These are phyloP conservation scores for Orthosia gracilis DNA, from an alignment of 2,888 invertebrate genomes.

Conservation along the genomic window DNA sequence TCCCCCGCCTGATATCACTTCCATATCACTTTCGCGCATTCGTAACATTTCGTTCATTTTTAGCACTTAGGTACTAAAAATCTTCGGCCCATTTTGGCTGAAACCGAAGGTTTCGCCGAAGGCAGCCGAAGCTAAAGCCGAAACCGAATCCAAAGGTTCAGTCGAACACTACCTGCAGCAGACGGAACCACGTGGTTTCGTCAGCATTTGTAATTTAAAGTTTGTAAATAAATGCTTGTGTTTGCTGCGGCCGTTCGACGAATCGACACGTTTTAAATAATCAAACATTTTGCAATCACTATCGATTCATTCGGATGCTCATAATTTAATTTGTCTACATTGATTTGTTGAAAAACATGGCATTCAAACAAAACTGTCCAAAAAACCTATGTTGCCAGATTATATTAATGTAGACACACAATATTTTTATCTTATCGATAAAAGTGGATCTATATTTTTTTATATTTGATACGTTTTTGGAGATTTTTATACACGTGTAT, in stretches of 20 bases:
- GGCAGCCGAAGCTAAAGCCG: too few relatives aligned
- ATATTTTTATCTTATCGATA: neutral
- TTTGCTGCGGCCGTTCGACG: slow-evolving; percentile 11
- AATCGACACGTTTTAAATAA: slow-evolving; percentile 44
- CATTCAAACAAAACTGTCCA: neutral
- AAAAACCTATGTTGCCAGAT: neutral
- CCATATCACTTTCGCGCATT: too few relatives aligned
- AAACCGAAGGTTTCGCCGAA: too few relatives aligned
- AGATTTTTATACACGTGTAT: too few relatives aligned
- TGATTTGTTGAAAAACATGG: neutral
- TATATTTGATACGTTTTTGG: too few relatives aligned
- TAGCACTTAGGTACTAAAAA: too few relatives aligned
- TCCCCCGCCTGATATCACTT: too few relatives aligned
- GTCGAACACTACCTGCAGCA: slow-evolving; percentile 5
- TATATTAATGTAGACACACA: neutral
- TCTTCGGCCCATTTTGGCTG: too few relatives aligned
- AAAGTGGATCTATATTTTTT: too few relatives aligned
- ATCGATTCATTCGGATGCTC: slow-evolving; percentile 25
- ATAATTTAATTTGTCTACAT: slow-evolving; percentile 33
- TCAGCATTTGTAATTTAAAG: slow-evolving; percentile 47
- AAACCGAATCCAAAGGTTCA: too few relatives aligned
- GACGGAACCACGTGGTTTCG: slow-evolving; percentile 21
- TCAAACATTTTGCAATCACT: slow-evolving; percentile 51
- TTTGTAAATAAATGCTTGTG: slow-evolving; percentile 46
- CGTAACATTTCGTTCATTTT: too few relatives aligned